Evolutionary conservation across 2,888 invertebrate species (phyloP).

Genomic region (Trissonchulus sp.): DNA sequence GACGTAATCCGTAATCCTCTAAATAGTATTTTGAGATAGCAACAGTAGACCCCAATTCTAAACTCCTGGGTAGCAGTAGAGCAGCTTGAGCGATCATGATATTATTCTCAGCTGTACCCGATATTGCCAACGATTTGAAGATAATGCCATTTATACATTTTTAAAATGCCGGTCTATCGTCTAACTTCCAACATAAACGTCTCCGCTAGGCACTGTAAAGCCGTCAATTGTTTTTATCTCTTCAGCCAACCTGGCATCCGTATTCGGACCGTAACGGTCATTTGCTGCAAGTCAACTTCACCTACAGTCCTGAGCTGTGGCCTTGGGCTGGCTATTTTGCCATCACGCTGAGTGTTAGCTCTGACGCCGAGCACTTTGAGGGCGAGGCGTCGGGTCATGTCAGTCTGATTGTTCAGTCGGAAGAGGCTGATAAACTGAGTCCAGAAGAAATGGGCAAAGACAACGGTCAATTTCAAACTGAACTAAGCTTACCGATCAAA

Average conservation of each 20-base stretch:
- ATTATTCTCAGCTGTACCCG: too few species aligned
- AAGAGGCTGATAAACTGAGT: constrained; percentile 11
- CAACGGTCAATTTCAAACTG: constrained; percentile 60
- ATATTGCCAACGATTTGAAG: too few species aligned
- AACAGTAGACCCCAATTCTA: too few species aligned
- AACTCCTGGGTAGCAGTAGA: too few species aligned
- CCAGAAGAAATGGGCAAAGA: constrained; percentile 23
- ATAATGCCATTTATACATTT: too few species aligned
- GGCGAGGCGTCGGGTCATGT: constrained; percentile 75
- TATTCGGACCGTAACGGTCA: constrained; percentile 73
- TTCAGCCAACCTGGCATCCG: constrained; percentile 73
- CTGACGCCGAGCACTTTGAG: constrained; percentile 65
- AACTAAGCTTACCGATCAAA: constrained; percentile 64
- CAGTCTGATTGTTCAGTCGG: constrained; percentile 66
- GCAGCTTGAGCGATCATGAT: too few species aligned
- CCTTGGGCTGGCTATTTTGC: constrained; percentile 96
- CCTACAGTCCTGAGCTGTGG: constrained; percentile 76
- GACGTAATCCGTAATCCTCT: too few species aligned
- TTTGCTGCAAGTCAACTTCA: constrained; percentile 68
- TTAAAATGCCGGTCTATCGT: too few species aligned
- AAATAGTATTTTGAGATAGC: too few species aligned
- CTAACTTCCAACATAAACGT: too few species aligned
- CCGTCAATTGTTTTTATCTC: too few species aligned
- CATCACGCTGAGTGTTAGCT: constrained; percentile 66
- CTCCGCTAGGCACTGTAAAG: too few species aligned